These are phyloP conservation scores for Aplocera efformata DNA, from an alignment of 2,888 invertebrate genomes.

Conservation along the genomic window DNA sequence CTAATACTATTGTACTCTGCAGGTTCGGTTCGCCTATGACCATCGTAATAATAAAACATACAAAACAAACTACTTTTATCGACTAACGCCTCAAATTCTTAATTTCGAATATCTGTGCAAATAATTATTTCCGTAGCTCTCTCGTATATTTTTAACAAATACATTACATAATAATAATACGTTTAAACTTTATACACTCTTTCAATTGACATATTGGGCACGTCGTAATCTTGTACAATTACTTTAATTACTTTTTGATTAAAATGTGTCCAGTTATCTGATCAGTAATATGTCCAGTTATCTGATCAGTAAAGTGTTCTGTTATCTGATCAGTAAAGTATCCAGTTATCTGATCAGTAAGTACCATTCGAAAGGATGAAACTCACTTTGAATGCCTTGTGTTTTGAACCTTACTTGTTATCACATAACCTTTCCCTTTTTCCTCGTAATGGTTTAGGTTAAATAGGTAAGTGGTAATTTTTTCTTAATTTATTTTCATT, in stretches of 20 bases:
- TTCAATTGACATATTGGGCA: constrained; percentile 77
- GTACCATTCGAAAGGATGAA: constrained; percentile 34
- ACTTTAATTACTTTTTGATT: constrained; percentile 34
- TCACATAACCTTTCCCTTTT: too few relatives aligned
- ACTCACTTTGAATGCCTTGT: too few relatives aligned
- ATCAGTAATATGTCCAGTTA: constrained; percentile 42
- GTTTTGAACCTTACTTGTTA: too few relatives aligned
- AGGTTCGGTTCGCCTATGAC: constrained; percentile 44
- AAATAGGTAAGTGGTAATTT: too few relatives aligned
- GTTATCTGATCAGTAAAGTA: constrained; percentile 43
- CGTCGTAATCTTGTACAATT: constrained; percentile 74
- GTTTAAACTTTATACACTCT: constrained; percentile 67
- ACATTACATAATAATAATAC: constrained; percentile 41
- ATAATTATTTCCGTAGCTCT: constrained; percentile 33
- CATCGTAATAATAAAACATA: constrained; percentile 27
- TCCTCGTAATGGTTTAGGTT: too few relatives aligned
- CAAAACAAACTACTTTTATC: constrained; percentile 17
- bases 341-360: constrained; percentile 46
- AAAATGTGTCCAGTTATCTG: constrained; percentile 39
- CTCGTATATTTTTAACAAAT: constrained; percentile 31
- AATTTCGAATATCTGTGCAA: constrained; percentile 17
- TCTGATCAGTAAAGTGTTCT: constrained; percentile 43
- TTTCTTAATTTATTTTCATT: too few relatives aligned
- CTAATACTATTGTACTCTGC: constrained; percentile 67
- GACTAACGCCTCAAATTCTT: constrained; percentile 18